Percentiles rank a stretch among this genome's conserved stretches.
Evolutionary conservation across 1,140 invertebrate genomes (phyloP).

Genomic region (Hyphantria cunea): DNA sequence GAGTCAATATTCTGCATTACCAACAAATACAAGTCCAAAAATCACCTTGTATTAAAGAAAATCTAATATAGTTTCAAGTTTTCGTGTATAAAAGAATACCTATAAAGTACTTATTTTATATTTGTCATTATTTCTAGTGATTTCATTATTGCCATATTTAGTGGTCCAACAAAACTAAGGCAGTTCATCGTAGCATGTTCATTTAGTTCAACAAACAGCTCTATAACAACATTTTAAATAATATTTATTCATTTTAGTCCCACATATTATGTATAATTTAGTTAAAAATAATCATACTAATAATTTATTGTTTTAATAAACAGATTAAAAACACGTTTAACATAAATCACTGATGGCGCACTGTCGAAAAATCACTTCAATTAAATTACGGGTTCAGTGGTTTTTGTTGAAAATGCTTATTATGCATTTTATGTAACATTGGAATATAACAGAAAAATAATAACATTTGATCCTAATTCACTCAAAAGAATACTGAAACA

Average conservation of each 20-base stretch:
- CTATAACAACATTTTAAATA: too few species aligned
- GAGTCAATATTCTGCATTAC: too few species aligned
- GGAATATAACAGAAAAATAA: not conserved
- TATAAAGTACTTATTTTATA: conserved; percentile 18
- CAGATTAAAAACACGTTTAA: conserved; percentile 35
- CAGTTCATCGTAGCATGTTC: conserved; percentile 36
- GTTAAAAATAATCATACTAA: conserved; percentile 30
- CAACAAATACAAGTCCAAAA: too few species aligned
- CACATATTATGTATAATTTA: conserved; percentile 10
- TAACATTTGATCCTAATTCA: conserved; percentile 13
- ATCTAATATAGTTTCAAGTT: too few species aligned
- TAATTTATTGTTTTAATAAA: conserved; percentile 38
- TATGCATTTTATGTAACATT: conserved; percentile 35
- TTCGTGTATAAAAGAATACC: too few species aligned
- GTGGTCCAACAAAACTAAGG: conserved; percentile 36
- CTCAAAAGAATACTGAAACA: conserved; percentile 31
- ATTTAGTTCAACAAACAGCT: conserved; percentile 22
- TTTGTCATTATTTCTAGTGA: conserved; percentile 26
- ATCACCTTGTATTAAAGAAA: too few species aligned
- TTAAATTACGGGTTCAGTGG: too few species aligned
- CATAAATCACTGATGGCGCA: too few species aligned
- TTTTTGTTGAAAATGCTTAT: conserved; percentile 32
- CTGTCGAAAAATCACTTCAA: too few species aligned
- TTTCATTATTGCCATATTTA: conserved; percentile 29
- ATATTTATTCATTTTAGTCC: too few species aligned